A percentile compares a stretch with the other conserved stretches of the same genome.
Evolutionary conservation across 2,888 invertebrate species (phyloP).

Genomic region (Drosophila merina): DNA sequence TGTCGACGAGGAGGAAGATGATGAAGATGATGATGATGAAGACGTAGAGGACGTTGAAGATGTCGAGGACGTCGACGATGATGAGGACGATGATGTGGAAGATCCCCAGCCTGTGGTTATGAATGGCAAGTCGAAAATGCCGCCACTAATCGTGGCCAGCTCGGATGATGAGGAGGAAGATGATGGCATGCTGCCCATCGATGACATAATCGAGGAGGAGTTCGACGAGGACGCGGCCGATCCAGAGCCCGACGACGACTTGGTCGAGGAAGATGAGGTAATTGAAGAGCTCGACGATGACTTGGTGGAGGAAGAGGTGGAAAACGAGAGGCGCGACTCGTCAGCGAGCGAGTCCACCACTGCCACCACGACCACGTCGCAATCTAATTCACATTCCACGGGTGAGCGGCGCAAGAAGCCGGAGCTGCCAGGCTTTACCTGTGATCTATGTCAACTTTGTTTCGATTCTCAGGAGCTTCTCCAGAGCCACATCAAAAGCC

Average conservation of each 20-base stretch:
- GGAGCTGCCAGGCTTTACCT: slow-evolving; percentile 74
- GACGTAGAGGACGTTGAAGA: slow-evolving; percentile 55
- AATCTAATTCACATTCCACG: slow-evolving; percentile 66
- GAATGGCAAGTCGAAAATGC: slow-evolving; percentile 51
- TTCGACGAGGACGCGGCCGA: slow-evolving; percentile 53
- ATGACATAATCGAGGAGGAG: slow-evolving; percentile 66
- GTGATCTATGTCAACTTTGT: slow-evolving; percentile 83
- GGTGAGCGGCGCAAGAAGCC: slow-evolving; percentile 70
- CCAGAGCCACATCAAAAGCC: slow-evolving; percentile 83
- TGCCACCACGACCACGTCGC: slow-evolving; percentile 59
- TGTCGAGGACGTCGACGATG: slow-evolving; percentile 55
- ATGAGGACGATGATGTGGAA: slow-evolving; percentile 41
- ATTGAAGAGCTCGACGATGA: slow-evolving; percentile 53
- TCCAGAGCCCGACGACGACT: slow-evolving; percentile 42
- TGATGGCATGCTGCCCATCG: slow-evolving; percentile 49
- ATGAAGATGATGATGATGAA: slow-evolving; percentile 50
- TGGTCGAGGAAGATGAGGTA: slow-evolving; percentile 40
- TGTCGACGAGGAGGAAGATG: slow-evolving; percentile 60
- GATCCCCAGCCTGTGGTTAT: slow-evolving; percentile 36
- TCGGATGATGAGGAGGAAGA: slow-evolving; percentile 53
- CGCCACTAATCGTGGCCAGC: slow-evolving; percentile 31
- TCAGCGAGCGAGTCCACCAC: slow-evolving; percentile 64
- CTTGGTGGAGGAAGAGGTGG: slow-evolving; percentile 47
- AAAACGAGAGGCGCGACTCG: slow-evolving; percentile 45
- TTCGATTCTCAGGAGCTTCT: slow-evolving; percentile 82